Conservation (phyloP, 2,113 vertebrate genomes). For the Hassar affinis region DNA sequence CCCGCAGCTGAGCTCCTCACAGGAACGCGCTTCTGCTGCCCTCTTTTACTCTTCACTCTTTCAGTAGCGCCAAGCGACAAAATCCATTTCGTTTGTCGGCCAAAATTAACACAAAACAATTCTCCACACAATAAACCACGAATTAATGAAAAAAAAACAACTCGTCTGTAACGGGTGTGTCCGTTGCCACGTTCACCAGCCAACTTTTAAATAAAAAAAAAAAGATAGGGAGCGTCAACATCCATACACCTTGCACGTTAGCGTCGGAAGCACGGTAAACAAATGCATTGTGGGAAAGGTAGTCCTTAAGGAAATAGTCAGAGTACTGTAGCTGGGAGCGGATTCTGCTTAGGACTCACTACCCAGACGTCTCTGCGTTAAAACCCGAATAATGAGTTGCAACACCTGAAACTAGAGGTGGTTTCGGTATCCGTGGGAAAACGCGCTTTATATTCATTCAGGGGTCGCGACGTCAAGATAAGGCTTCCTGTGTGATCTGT, state of each 20-base stretch:
- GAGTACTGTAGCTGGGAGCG: neutral
- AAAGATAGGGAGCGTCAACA: slow-evolving; percentile 38
- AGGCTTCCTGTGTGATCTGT: neutral
- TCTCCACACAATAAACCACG: neutral
- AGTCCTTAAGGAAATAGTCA: slow-evolving; percentile 53
- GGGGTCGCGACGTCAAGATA: neutral
- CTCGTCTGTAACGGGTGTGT: slow-evolving; percentile 30
- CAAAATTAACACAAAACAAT: neutral
- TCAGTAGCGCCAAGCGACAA: no score
- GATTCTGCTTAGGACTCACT: slow-evolving; percentile 41
- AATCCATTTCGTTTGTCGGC: neutral
- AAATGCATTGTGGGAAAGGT: slow-evolving; percentile 64
- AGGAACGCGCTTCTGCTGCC: neutral
- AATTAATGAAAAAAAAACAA: no score
- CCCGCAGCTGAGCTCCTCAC: neutral
- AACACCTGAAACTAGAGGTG: slow-evolving; percentile 70
- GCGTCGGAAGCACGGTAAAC: slow-evolving; percentile 25
- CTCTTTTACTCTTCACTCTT: neutral
- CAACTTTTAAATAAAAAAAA: slow-evolving; percentile 23
- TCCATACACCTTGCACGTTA: slow-evolving; percentile 46
- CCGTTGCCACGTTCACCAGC: neutral
- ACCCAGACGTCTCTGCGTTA: slow-evolving; percentile 58
- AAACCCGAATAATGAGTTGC: slow-evolving; percentile 50
- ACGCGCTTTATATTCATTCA: neutral
- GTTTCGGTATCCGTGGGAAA: slow-evolving; percentile 62